phyloP scores from a whole-genome alignment of 2,797 vertebrate species.

The Valencia hispanica region DNA sequence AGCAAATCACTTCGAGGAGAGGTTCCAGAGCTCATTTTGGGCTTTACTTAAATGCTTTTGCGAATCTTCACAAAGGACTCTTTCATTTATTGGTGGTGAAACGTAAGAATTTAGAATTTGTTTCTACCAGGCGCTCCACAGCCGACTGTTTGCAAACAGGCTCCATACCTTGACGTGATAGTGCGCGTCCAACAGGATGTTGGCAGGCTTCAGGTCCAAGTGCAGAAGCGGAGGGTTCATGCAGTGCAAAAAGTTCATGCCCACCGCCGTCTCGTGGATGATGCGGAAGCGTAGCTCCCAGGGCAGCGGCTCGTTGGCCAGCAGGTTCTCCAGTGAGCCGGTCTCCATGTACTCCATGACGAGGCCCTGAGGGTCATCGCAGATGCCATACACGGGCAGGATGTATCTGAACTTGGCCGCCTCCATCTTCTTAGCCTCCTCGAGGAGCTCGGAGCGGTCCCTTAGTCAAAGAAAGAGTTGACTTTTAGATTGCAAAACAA shows the following conservation, averaged over 20 bases:
- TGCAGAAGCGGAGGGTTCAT: constrained; percentile 96
- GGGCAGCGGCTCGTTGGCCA: constrained; percentile 90
- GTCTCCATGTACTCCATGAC: constrained; percentile 99
- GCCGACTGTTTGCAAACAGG: not conserved
- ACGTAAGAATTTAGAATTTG: not conserved
- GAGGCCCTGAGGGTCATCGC: constrained; percentile 91
- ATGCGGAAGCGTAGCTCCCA: constrained; percentile 97
- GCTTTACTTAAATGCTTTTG: not conserved
- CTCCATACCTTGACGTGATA: constrained; percentile 92
- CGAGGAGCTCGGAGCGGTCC: constrained; percentile 91
- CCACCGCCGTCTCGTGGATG: constrained; percentile 95
- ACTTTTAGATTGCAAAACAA: not conserved
- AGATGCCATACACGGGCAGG: constrained; percentile 96
- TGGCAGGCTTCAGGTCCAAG: constrained; percentile 97
- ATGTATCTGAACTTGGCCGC: constrained; percentile 97
- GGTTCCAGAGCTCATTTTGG: not conserved
- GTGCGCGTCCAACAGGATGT: constrained; percentile 97
- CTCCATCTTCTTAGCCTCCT: constrained; percentile 99
- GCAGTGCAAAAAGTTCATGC: constrained; percentile 99
- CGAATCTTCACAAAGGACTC: not conserved
- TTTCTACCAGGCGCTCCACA: not conserved
- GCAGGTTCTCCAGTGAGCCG: constrained; percentile 92
- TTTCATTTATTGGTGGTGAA: not conserved
- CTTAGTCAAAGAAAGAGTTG: constrained; percentile 65
- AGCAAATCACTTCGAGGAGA: too few species aligned